Evolutionary conservation across 2,797 vertebrate species (phyloP).

Genomic region (Acomys russatus): DNA sequence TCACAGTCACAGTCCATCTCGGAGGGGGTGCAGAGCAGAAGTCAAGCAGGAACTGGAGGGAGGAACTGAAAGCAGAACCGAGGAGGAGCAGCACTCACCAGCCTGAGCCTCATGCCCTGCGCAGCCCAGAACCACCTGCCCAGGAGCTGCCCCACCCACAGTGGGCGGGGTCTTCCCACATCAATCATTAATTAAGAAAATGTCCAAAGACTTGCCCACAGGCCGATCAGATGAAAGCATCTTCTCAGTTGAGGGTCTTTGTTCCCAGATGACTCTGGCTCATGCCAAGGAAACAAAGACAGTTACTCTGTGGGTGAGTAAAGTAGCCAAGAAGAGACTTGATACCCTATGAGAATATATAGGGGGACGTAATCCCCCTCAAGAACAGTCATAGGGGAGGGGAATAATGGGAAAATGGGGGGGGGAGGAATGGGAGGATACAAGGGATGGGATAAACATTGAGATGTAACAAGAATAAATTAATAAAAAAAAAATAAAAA

Average conservation of each 20-base stretch:
- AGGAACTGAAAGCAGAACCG: neutral
- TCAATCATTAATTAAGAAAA: neutral
- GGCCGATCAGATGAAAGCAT: neutral
- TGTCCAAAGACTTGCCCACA: neutral
- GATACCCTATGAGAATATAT: too few relatives aligned
- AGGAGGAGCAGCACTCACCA: neutral
- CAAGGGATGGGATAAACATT: too few relatives aligned
- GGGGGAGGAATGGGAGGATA: too few relatives aligned
- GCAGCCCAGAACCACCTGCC: too few relatives aligned
- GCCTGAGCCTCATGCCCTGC: neutral
- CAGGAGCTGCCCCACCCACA: neutral
- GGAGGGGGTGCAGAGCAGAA: neutral
- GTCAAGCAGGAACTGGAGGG: neutral
- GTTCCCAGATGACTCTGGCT: neutral
- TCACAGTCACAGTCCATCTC: neutral
- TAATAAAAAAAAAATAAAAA: too few relatives aligned
- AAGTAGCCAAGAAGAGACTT: too few relatives aligned
- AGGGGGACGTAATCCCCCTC: too few relatives aligned
- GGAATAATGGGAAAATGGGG: too few relatives aligned
- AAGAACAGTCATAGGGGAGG: too few relatives aligned
- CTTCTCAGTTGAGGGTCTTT: neutral
- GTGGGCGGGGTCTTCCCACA: neutral
- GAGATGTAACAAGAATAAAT: too few relatives aligned
- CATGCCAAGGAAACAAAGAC: neutral
- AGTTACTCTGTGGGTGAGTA: neutral